Base-by-base conservation (phyloP, 2,888 invertebrate genomes). In the Hirtodrosophila confusa region DNA sequence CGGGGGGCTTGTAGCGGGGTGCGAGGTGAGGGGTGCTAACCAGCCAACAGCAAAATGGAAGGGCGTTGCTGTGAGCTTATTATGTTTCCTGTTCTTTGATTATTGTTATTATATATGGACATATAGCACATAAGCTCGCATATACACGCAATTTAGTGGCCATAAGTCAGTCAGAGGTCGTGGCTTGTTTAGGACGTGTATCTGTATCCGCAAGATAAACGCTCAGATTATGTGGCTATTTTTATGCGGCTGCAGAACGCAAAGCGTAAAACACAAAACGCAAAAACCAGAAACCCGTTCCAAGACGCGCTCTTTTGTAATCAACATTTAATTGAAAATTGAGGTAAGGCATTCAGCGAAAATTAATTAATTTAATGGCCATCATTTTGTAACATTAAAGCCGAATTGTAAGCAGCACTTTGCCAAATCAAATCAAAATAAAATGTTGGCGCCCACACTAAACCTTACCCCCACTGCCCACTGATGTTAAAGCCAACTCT, bases 361-460 rank as follows among this genome's bases (percentile, higher is more conserved):
- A 70, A 75, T 80, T 78, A 82, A 82, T 82, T 84, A 78, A 77
- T 80, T 84, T 82, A 82, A 82, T 82, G 80, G 78, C 86, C 74
- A 76, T 67, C 65, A 76, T 65, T 82, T 78, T 63, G 68, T 65
- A 43, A 37, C 24, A 51, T 67, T 78, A 80, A 57, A 55, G 58
- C 51, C 55, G 53, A 45, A 31, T 48, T 37, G 12, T n/a, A 12
- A 40, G 37, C 56, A 47, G 66, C 63, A 50, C 47, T 58, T 70
- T 29, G 41, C 49, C 51, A 57, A 66, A 57, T 27, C 45, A 51
- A 24, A 55, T 6, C 31, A 27, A 27, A 27, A 2, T 7, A 31
- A 31, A 31, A 31, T 17, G 31, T 45, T 31, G 3, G 29, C 35
- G 40, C 48, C 48, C 50, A 62, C 55, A 49, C 44, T 5, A 39